These are phyloP conservation scores for Pterocles gutturalis DNA, from an alignment of 2,113 vertebrate genomes.

Conservation along the genomic window DNA sequence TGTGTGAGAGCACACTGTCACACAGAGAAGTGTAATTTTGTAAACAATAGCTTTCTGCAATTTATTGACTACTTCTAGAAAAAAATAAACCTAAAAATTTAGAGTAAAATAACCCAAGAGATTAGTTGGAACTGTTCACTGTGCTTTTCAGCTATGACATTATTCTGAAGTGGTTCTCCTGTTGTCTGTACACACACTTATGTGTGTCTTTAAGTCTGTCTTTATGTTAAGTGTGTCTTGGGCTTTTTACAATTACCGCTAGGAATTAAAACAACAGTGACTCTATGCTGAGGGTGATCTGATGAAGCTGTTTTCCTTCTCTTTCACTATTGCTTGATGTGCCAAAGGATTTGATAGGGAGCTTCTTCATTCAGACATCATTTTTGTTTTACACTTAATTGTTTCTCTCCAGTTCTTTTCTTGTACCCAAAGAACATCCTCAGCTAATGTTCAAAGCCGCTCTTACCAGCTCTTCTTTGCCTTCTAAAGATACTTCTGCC, in stretches of 20 bases:
- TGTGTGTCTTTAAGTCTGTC: background rate
- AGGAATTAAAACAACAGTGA: background rate
- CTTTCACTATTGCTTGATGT: background rate
- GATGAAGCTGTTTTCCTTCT: background rate
- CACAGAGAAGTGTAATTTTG: background rate
- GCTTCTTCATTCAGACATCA: background rate
- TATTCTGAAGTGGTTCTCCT: background rate
- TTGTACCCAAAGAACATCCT: background rate
- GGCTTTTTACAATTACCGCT: background rate
- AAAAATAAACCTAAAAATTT: background rate
- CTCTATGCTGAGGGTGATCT: background rate
- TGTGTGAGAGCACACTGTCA: background rate
- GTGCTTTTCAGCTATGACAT: background rate
- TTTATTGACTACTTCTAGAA: background rate
- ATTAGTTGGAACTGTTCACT: background rate
- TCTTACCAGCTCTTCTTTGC: background rate
- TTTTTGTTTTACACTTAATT: background rate
- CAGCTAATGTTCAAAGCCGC: background rate
- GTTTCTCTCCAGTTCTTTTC: background rate
- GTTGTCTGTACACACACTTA: rapidly evolving
- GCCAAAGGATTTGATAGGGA: background rate
- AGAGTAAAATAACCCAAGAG: background rate
- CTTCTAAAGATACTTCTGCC: background rate
- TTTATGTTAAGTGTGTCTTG: background rate
- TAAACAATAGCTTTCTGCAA: background rate